Percentiles rank a stretch among this genome's conserved stretches.
These are phyloP conservation scores for Epinotia ramella DNA, from an alignment of 2,888 invertebrate species.

Conservation along the genomic window DNA sequence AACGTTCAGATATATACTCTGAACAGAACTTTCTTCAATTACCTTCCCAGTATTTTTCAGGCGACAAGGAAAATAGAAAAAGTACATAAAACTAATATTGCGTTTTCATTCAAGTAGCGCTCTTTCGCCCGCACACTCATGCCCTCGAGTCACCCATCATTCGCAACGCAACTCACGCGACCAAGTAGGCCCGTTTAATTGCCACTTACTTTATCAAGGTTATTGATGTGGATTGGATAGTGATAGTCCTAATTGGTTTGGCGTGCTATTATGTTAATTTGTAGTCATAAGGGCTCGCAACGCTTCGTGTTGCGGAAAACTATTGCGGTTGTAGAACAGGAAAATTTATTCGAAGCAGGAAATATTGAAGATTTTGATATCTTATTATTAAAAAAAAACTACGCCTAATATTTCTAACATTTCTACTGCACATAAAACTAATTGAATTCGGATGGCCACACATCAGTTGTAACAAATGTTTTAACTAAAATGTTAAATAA, in stretches of 20 bases:
- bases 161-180: conserved; percentile 25
- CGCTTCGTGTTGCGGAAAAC: not conserved
- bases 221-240: conserved; percentile 41
- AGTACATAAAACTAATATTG: not conserved
- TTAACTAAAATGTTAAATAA: too few relatives aligned
- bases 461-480: too few relatives aligned
- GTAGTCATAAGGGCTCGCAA: conserved; percentile 6
- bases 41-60: not conserved
- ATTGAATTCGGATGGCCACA: too few relatives aligned
- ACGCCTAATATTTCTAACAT: too few relatives aligned
- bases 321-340: not conserved
- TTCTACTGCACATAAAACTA: too few relatives aligned
- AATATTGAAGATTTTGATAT: not conserved
- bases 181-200: conserved; percentile 35
- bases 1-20: not conserved
- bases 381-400: too few relatives aligned
- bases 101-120: not conserved
- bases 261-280: conserved; percentile 27
- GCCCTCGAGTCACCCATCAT: conserved; percentile 14
- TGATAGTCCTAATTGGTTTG: conserved; percentile 34
- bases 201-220: conserved; percentile 43
- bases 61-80: not conserved
- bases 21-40: not conserved
- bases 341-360: not conserved
- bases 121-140: conserved; percentile 9